Conservation (phyloP, 2,888 invertebrate genomes). For the Branchellion lobata region DNA sequence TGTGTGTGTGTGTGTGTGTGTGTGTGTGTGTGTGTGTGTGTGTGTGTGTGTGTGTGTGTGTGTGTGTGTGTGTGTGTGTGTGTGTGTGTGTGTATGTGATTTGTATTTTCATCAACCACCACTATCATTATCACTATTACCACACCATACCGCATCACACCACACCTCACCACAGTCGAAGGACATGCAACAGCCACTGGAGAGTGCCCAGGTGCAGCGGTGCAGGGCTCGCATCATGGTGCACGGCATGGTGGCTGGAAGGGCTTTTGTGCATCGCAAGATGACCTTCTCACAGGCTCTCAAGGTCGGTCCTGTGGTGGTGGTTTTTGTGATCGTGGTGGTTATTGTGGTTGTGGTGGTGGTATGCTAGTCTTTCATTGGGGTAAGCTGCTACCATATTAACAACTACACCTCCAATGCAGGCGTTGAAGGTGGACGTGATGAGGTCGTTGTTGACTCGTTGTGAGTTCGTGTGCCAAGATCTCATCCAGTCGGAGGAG, state of each 20-base stretch:
- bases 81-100: no score
- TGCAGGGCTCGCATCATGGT: conserved; percentile 73
- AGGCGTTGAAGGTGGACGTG: conserved; percentile 78
- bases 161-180: no score
- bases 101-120: no score
- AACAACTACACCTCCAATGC: no score
- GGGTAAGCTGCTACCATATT: neutral
- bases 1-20: no score
- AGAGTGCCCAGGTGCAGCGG: conserved; percentile 56
- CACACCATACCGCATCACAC: no score
- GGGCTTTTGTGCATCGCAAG: conserved; percentile 78
- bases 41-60: no score
- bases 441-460: conserved; percentile 80
- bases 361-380: neutral
- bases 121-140: no score
- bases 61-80: no score
- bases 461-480: conserved; percentile 88
- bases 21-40: no score
- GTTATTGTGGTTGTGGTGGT: neutral
- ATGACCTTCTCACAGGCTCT: conserved; percentile 74
- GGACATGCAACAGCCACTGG: conserved; percentile 5
- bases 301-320: conserved; percentile 61
- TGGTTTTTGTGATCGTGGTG: conserved; percentile 79
- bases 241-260: conserved; percentile 73
- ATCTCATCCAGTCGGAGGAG: conserved; percentile 75